Percentiles rank a stretch among this genome's conserved stretches.
phyloP scores from a whole-genome alignment of 2,797 vertebrate species.

The Acrocephalus scirpaceus region DNA sequence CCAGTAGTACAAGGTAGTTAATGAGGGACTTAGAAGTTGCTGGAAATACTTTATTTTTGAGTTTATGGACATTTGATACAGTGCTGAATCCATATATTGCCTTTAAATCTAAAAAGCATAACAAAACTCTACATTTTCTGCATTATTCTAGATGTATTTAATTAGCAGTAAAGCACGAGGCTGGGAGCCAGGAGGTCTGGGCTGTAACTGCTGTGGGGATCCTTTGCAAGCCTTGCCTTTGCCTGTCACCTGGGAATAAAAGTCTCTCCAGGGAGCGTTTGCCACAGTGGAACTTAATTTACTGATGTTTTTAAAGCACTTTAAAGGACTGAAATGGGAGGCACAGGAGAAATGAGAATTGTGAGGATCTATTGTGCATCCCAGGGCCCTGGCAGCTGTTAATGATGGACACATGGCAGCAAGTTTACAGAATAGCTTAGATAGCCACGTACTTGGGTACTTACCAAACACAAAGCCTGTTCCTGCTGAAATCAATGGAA shows the following conservation, averaged over 20 bases:
- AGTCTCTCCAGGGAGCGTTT: slow-evolving; percentile 21
- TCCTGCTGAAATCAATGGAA: background rate
- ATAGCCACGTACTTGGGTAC: background rate
- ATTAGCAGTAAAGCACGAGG: slow-evolving; percentile 45
- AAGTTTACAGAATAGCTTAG: background rate
- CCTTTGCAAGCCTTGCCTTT: slow-evolving; percentile 35
- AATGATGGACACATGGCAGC: background rate
- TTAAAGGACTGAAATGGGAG: slow-evolving; percentile 23
- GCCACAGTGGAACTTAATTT: slow-evolving; percentile 21
- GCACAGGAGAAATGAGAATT: background rate
- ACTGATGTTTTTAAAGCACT: slow-evolving; percentile 40
- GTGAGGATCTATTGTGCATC: background rate
- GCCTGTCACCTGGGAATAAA: slow-evolving; percentile 51
- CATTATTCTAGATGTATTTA: slow-evolving; percentile 39
- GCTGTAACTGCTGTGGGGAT: slow-evolving; percentile 18
- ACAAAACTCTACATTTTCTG: slow-evolving; percentile 37
- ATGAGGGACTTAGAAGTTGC: background rate
- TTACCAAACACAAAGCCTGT: background rate
- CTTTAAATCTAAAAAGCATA: slow-evolving; percentile 53
- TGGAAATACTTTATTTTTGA: slow-evolving; percentile 44
- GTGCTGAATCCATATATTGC: slow-evolving; percentile 40
- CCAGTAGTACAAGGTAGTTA: background rate
- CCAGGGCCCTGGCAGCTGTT: background rate
- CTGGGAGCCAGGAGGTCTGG: slow-evolving; percentile 61
- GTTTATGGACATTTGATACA: slow-evolving; percentile 55